Percentiles rank a stretch among this genome's conserved stretches.
These are phyloP conservation scores for Podarcis siculus DNA, from an alignment of 2,797 vertebrate species.

Conservation along the genomic window DNA sequence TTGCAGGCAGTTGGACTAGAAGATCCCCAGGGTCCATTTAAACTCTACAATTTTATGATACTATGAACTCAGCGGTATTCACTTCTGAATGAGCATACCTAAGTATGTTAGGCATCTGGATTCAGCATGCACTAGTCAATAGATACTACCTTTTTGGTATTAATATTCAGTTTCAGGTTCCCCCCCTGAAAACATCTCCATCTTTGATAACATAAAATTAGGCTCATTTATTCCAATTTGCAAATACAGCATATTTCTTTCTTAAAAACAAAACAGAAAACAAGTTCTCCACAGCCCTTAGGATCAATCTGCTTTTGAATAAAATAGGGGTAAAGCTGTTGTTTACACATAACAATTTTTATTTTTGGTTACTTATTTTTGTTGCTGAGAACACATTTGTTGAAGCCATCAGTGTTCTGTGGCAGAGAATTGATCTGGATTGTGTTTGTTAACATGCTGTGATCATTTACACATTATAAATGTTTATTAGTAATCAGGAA, in stretches of 20 bases:
- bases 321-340: not conserved
- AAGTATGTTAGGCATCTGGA: not conserved
- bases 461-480: constrained; percentile 38
- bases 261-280: not conserved
- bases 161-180: not conserved
- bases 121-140: too few relatives aligned
- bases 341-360: constrained; percentile 11
- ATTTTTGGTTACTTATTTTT: constrained; percentile 23
- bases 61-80: not conserved
- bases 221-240: not conserved
- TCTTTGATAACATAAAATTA: not conserved
- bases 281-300: not conserved
- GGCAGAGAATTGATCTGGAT: constrained; percentile 32
- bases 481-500: constrained; percentile 37
- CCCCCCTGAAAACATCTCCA: not conserved
- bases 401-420: constrained; percentile 13
- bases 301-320: not conserved
- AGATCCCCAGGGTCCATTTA: too few relatives aligned
- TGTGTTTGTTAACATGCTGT: constrained; percentile 33
- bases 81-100: not conserved
- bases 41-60: too few relatives aligned
- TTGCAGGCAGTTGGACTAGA: too few relatives aligned
- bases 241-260: not conserved
- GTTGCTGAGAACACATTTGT: not conserved
- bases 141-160: too few relatives aligned